Conservation (phyloP, 2,797 vertebrate species). For the Alosa sapidissima region DNA sequence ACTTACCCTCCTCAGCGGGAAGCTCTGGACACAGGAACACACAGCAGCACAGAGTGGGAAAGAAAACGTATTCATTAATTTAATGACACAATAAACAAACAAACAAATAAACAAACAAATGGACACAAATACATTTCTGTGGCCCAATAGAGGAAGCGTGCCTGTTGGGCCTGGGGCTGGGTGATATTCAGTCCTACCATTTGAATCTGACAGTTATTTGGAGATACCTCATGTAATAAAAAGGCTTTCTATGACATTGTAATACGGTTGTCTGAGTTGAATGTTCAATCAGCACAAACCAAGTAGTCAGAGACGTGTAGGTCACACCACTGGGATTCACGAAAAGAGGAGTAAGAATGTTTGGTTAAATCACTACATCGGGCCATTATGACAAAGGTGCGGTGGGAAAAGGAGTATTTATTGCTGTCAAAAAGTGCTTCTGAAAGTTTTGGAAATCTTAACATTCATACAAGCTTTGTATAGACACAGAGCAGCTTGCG, state of each 20-base stretch:
- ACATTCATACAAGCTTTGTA: too few species aligned
- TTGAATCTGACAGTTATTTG: too few species aligned
- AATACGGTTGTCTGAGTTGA: too few species aligned
- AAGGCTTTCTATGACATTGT: background rate
- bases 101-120: background rate
- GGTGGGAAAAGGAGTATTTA: background rate
- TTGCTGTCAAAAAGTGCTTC: background rate
- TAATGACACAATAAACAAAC: background rate
- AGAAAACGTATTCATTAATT: conserved; percentile 25
- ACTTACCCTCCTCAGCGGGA: conserved; percentile 78
- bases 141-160: too few species aligned
- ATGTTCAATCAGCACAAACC: background rate
- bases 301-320: background rate
- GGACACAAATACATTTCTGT: background rate
- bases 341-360: background rate
- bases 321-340: background rate
- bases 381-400: background rate
- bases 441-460: background rate
- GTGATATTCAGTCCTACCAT: too few species aligned
- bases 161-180: too few species aligned
- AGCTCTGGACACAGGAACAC: conserved; percentile 63
- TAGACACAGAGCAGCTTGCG: background rate
- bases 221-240: too few species aligned
- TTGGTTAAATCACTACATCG: background rate
- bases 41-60: conserved; percentile 15